These are phyloP conservation scores for Alitta virens DNA, from an alignment of 2,888 invertebrate genomes.

Conservation along the genomic window DNA sequence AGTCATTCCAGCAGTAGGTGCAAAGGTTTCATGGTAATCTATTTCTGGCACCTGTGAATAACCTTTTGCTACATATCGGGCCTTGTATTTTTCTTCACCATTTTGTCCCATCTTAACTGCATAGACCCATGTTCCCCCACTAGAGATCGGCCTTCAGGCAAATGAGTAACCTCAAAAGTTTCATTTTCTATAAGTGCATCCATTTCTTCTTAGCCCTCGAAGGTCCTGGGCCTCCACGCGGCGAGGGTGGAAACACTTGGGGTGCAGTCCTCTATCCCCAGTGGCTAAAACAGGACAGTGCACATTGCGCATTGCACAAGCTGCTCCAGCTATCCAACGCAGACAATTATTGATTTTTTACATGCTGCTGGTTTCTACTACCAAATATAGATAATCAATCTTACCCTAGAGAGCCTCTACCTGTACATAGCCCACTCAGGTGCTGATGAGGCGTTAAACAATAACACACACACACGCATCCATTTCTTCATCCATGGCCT, in stretches of 20 bases:
- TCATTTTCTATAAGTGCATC: constrained; percentile 4
- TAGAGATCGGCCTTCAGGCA: not conserved
- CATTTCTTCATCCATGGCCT: not conserved
- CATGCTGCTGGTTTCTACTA: too few species aligned
- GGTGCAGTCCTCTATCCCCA: too few species aligned
- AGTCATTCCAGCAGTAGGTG: constrained; percentile 27
- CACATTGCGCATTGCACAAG: too few species aligned
- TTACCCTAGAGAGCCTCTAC: too few species aligned
- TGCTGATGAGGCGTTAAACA: too few species aligned
- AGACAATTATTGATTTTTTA: too few species aligned
- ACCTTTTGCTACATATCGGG: constrained; percentile 23
- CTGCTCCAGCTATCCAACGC: too few species aligned
- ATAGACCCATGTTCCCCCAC: constrained; percentile 3
- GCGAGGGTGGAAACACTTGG: too few species aligned
- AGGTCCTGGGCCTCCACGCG: too few species aligned
- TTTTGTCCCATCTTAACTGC: constrained; percentile 19
- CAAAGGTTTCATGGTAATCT: constrained; percentile 32
- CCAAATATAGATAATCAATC: too few species aligned
- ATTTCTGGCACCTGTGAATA: constrained; percentile 25
- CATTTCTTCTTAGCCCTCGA: not conserved
- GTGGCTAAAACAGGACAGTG: too few species aligned
- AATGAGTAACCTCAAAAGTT: not conserved
- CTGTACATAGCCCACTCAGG: too few species aligned
- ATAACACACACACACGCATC: not conserved
- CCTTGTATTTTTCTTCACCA: constrained; percentile 24